Evolutionary conservation across 1,140 invertebrate species (phyloP), one percentile per base, ranked within the genome.

Genomic region (Drosophila bocqueti): DNA sequence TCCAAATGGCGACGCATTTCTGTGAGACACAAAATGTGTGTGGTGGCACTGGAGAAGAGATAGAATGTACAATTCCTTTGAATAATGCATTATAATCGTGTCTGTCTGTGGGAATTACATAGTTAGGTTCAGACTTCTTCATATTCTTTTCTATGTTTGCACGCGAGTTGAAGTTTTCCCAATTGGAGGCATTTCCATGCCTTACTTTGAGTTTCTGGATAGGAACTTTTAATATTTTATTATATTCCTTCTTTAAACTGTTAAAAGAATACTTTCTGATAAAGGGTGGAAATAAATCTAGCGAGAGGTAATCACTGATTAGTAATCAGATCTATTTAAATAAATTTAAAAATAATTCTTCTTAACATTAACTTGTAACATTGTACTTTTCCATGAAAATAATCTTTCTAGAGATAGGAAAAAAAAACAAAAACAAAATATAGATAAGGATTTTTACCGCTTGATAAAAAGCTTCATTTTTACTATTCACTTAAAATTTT

Each of bases 1-100:
- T 49, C 73, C 73, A 57, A 63, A 74, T 64, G 42, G 50, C 73
- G 59, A 74, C 68, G 68, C 67, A 71, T 36, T 63, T 68, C 46
- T 69, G 42, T 46, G n/a, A 36, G 43, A 29, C 43, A 52, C 38
- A 66, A 46, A 63, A 46, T 63, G 49, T 50, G 47, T 52, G 49
- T 31, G 49, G 16, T 34, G 36, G 43, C 10, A 31, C 54, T 40
- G 15, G 3, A n/a, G 50, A 34, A 40, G 9, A 13, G 16, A 38
- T 18, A 18, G 34, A 61, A 60, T 34, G 31, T 67, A 64, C n/a
- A 58, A 34, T 68, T 68, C 15, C 31, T 10, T 43, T 71, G 36
- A 72, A 72, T 72, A 71, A 72, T 58, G 50, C 64, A 71, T 68
- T 65, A 52, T 36, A 43, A 65, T 64, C 40, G 45, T 21, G 34